Evolutionary conservation across 2,797 vertebrate genomes (phyloP).

Genomic region (Hippoglossus hippoglossus): DNA sequence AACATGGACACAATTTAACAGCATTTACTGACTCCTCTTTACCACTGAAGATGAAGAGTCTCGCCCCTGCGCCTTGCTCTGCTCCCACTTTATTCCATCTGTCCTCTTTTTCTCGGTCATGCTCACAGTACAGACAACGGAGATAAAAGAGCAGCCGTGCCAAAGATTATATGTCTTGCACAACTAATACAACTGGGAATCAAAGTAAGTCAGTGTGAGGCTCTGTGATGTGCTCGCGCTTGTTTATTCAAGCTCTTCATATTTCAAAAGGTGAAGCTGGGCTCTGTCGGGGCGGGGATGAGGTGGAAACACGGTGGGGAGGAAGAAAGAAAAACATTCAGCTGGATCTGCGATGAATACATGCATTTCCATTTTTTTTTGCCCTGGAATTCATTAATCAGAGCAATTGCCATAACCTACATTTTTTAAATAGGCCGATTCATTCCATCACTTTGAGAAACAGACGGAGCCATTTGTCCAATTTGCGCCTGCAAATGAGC

Average conservation of each 20-base stretch:
- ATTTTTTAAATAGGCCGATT: constrained; percentile 70
- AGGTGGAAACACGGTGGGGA: background rate
- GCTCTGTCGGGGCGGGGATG: background rate
- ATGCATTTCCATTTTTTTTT: constrained; percentile 35
- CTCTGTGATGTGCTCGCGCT: constrained; percentile 12
- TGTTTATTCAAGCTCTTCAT: constrained; percentile 34
- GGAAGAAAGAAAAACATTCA: background rate
- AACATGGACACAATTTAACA: background rate
- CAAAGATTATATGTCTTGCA: constrained; percentile 31
- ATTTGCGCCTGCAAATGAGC: constrained; percentile 62
- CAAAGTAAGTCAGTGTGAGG: constrained; percentile 18
- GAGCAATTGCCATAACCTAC: constrained; percentile 68
- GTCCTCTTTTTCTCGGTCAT: constrained; percentile 23
- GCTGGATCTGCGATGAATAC: constrained; percentile 3
- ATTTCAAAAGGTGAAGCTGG: constrained; percentile 33
- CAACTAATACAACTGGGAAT: constrained; percentile 25
- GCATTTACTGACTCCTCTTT: background rate
- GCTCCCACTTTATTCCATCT: background rate
- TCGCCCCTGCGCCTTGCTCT: background rate
- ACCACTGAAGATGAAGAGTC: background rate
- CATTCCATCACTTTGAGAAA: constrained; percentile 66
- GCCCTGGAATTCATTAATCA: constrained; percentile 54
- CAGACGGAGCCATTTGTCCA: constrained; percentile 63
- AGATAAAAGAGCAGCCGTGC: constrained; percentile 27
- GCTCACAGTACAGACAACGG: constrained; percentile 20